A percentile compares a stretch with the other conserved stretches of the same genome.
phyloP scores from a whole-genome alignment of 2,113 vertebrate species.

The Ceuthmochares aereus region DNA sequence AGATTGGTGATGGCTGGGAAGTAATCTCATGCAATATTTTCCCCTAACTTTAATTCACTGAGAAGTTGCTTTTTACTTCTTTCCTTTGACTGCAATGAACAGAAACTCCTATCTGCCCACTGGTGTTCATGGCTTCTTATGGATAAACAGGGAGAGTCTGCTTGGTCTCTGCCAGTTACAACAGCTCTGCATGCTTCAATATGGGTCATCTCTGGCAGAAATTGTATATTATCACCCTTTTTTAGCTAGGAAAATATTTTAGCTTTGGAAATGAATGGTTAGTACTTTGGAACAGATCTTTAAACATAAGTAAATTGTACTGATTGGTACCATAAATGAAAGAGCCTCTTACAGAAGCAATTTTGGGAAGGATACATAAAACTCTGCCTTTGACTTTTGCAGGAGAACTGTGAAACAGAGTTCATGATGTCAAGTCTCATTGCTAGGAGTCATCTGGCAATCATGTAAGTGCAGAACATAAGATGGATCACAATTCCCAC shows the following conservation, averaged over 20 bases:
- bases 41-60: not conserved
- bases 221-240: not conserved
- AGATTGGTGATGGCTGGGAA: not conserved
- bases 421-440: not conserved
- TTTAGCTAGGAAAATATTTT: constrained; percentile 25
- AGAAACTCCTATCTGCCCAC: not conserved
- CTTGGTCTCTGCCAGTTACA: constrained; percentile 33
- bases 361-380: not conserved
- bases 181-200: not conserved
- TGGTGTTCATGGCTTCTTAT: not conserved
- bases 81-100: not conserved
- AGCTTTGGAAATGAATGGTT: not conserved
- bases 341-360: not conserved
- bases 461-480: not conserved
- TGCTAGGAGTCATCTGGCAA: constrained; percentile 10
- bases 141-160: not conserved
- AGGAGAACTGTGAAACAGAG: not conserved
- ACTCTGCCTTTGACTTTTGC: not conserved
- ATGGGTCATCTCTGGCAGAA: constrained; percentile 26
- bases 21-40: not conserved
- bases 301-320: not conserved
- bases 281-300: not conserved
- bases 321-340: not conserved
- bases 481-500: not conserved
- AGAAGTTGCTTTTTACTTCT: not conserved